Evolutionary conservation across 92 coral and sea anemone genomes (phyloP), one percentile per base, ranked within the genome.

Genomic region (Paragorgia papillata): DNA sequence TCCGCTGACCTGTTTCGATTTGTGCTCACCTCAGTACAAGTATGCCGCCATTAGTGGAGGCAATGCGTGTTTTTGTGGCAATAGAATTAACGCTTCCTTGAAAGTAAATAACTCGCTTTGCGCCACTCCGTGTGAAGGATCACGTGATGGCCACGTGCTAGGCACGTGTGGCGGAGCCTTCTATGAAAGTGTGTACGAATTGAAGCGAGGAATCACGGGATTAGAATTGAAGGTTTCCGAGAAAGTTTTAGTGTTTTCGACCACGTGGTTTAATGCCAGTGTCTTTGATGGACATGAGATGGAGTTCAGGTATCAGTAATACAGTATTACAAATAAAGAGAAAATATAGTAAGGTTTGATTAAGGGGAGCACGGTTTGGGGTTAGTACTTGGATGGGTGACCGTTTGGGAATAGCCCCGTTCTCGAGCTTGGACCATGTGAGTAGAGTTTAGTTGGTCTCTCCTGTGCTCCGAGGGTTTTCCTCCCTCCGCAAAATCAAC

Each of bases 21-120:
- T 82, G 62, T 92, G 97, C 46, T 92, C 96, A 31, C 57, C 66
- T 48, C 86, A 80, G 62, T 92, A 88, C 85, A 85, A 83, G 56
- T 92, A 88, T 87, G 96, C 97, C 9, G 86, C 97, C 25, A 35
- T 92, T 25, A 89, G 84, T 37, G 75, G 83, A 41, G 92, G 92
- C 1, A 78, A 69, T 13, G 73, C 80, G 43, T 92, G 97, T 53
- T 77, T 92, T 35, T 92, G 97, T 83, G 90, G 92, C 14, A 79
- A 88, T 74, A 39, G 82, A 3, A 59, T 83, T 6, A 88, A 92
- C 53, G 50, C 46, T 49, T 49, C 85, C 69, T 82, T 88, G 73
- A 84, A 86, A 54, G 87, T 79, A 10, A 28, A 69, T 49, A 91
- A 88, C 66, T 79, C 89, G 3, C 79, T 88, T 22, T 92, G 97